Evolutionary conservation across 1,140 invertebrate species (phyloP).

Genomic region (Drosophila murphyi): DNA sequence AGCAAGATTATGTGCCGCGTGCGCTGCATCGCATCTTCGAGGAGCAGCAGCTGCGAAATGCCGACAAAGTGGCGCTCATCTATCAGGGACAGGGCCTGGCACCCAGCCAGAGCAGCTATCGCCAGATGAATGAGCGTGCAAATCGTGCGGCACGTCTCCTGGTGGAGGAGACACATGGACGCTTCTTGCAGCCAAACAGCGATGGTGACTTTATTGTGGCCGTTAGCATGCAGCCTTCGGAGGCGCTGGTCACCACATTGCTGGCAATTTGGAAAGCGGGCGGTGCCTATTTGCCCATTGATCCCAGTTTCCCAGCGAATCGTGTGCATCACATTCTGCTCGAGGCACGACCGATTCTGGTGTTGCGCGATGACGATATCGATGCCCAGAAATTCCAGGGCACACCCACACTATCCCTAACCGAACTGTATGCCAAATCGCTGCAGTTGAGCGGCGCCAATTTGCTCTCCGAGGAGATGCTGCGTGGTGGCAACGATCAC

Average conservation of each 20-base stretch:
- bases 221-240: constrained; percentile 91
- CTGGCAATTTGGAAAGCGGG: constrained; percentile 92
- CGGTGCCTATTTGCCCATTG: constrained; percentile 92
- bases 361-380: constrained; percentile 88
- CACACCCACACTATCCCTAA: constrained; percentile 60
- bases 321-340: constrained; percentile 91
- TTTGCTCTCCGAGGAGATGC: constrained; percentile 68
- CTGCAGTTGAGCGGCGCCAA: constrained; percentile 59
- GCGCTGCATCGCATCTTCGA: constrained; percentile 86
- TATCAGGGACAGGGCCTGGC: constrained; percentile 84
- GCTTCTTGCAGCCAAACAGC: constrained; percentile 85
- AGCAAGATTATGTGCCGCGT: constrained; percentile 80
- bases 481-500: constrained; percentile 83
- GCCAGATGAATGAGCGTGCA: constrained; percentile 86
- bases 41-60: constrained; percentile 74
- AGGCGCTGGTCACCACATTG: constrained; percentile 89
- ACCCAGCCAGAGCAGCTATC: constrained; percentile 85
- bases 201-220: constrained; percentile 90
- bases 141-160: constrained; percentile 87
- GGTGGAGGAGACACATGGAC: constrained; percentile 81
- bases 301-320: constrained; percentile 90
- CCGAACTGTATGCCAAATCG: constrained; percentile 72
- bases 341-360: constrained; percentile 89
- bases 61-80: constrained; percentile 86
- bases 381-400: constrained; percentile 64